These are phyloP conservation scores for Oasisia sp. DNA, from an alignment of 2,888 invertebrate species.

Conservation along the genomic window DNA sequence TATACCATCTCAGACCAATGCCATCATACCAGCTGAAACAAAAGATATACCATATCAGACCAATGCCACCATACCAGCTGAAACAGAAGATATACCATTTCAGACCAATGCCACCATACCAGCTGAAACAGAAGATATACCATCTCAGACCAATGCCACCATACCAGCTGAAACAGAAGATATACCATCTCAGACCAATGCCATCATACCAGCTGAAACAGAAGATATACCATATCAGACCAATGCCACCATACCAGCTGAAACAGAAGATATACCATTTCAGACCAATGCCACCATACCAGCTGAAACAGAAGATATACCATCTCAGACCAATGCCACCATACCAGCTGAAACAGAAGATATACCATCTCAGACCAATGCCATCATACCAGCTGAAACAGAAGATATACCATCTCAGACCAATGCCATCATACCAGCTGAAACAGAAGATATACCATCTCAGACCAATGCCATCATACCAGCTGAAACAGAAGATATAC, in stretches of 20 bases:
- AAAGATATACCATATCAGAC: not conserved
- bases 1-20: not conserved
- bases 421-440: no score
- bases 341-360: not conserved
- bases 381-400: no score
- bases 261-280: not conserved
- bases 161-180: constrained; percentile 1
- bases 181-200: not conserved
- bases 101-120: not conserved
- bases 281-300: not conserved
- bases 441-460: no score
- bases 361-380: not conserved
- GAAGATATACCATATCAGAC: not conserved
- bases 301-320: not conserved
- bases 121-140: not conserved
- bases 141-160: not conserved
- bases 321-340: not conserved
- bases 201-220: not conserved
- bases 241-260: not conserved
- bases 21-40: not conserved
- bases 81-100: not conserved
- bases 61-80: not conserved
- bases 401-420: no score
- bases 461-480: no score
- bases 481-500: no score